Percentiles rank a stretch among this genome's conserved stretches.
Evolutionary conservation across 2,113 vertebrate genomes (phyloP).

Genomic region (Vanacampus margaritifer): DNA sequence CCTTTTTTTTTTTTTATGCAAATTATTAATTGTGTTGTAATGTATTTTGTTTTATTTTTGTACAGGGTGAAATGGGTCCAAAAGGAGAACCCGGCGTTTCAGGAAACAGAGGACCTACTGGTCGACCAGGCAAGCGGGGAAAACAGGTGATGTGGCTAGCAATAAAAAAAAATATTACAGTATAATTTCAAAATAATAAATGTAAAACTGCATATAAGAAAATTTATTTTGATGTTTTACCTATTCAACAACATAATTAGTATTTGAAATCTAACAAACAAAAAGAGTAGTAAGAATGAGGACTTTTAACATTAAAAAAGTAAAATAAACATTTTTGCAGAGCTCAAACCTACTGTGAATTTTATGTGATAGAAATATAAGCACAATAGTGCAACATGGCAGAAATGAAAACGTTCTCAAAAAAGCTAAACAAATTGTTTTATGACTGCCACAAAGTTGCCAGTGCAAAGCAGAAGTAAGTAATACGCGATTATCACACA

Average conservation of each 20-base stretch:
- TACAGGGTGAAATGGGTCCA: slow-evolving; percentile 95
- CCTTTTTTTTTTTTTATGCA: neutral
- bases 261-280: too few relatives aligned
- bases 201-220: too few relatives aligned
- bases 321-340: too few relatives aligned
- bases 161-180: neutral
- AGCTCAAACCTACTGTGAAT: too few relatives aligned
- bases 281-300: too few relatives aligned
- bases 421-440: neutral
- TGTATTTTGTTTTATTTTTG: slow-evolving; percentile 18
- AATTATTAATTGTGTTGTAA: neutral
- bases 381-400: neutral
- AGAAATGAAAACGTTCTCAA: neutral
- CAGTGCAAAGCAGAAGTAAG: neutral
- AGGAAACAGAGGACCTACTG: slow-evolving; percentile 91
- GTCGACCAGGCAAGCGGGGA: slow-evolving; percentile 93
- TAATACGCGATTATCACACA: neutral
- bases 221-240: too few relatives aligned
- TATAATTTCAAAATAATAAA: too few relatives aligned
- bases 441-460: neutral
- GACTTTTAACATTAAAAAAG: too few relatives aligned
- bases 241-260: too few relatives aligned
- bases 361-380: neutral
- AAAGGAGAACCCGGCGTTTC: slow-evolving; percentile 88
- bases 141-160: slow-evolving; percentile 80